Base-by-base conservation (phyloP, 2,888 invertebrate genomes). In the Melanchra persicariae region DNA sequence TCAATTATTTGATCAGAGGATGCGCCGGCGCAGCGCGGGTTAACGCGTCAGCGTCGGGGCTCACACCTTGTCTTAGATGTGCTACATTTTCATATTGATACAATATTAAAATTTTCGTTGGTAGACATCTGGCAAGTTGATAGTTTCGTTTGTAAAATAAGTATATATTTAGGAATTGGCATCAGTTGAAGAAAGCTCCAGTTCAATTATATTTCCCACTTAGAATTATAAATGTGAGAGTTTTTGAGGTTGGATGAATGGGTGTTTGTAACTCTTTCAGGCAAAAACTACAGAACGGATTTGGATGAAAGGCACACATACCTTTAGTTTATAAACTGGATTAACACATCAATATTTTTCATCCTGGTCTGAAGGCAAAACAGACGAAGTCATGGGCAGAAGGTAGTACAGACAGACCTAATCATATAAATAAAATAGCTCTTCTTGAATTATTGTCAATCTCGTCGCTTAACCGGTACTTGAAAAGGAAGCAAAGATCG, bases 1-100 rank as follows among this genome's bases (percentile, higher is more conserved):
- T 94, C 94, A 94, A 95, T 94, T 95, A 94, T 93, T 91, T 92
- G 91, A 93, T 94, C 92, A 93, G 82, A 70, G 75, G 83, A 85
- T 91, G 87, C 87, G 90, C 89, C 87, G 90, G 88, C 90, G 90
- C 83, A 81, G 83, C 79, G 79, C 67, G 79, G 83, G 84, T 69
- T 80, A 75, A 82, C 69, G 40, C 76, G 69, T 78, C 66, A 68
- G 85, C 74, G 77, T 77, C 72, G 72, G 59, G 60, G 30, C 51
- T 75, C 58, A 75, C 85, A 76, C 85, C 80, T 62, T 63, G 52
- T 37, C 12, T 82, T 72, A 82, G 65, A 82, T 74, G 69, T 60
- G 64, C 26, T 62, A 51, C n/a, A 52, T 58, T 77, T 59, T 71
- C 62, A 37, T 24, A 63, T 54, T 49, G 37, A 54, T 43, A 58